phyloP scores from a whole-genome alignment of 1,140 invertebrate species.

The Atopsyche davidsoni region DNA sequence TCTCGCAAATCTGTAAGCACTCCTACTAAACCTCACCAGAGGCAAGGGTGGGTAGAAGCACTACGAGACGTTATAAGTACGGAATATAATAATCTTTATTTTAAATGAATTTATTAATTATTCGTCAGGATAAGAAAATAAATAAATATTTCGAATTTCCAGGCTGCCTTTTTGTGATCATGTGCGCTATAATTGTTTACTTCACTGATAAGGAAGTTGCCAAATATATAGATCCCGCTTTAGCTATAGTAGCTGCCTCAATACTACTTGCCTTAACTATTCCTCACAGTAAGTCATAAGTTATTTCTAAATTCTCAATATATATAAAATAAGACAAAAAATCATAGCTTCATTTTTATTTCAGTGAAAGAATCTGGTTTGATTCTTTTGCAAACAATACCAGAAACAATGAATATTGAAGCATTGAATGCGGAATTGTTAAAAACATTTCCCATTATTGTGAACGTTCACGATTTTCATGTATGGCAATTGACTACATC shows the following conservation, averaged over 20 bases:
- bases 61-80: conserved; percentile 55
- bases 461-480: conserved; percentile 76
- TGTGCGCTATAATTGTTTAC: conserved; percentile 59
- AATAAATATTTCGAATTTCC: conserved; percentile 35
- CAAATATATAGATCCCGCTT: conserved; percentile 66
- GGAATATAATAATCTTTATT: conserved; percentile 9
- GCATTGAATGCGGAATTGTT: conserved; percentile 57
- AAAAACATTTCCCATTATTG: conserved; percentile 67
- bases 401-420: conserved; percentile 69
- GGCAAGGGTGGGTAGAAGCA: conserved; percentile 50
- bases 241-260: conserved; percentile 61
- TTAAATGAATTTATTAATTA: conserved; percentile 13
- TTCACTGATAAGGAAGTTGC: conserved; percentile 54
- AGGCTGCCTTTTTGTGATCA: conserved; percentile 62
- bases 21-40: conserved; percentile 36
- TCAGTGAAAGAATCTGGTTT: conserved; percentile 70
- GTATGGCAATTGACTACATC: conserved; percentile 70
- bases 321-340: neutral
- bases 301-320: neutral
- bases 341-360: conserved; percentile 8
- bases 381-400: conserved; percentile 76
- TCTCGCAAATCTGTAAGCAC: conserved; percentile 27
- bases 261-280: conserved; percentile 60
- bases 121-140: no score
- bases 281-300: conserved; percentile 61